Conservation (phyloP, 2,113 vertebrate genomes). For the Coracopsis vasa region DNA sequence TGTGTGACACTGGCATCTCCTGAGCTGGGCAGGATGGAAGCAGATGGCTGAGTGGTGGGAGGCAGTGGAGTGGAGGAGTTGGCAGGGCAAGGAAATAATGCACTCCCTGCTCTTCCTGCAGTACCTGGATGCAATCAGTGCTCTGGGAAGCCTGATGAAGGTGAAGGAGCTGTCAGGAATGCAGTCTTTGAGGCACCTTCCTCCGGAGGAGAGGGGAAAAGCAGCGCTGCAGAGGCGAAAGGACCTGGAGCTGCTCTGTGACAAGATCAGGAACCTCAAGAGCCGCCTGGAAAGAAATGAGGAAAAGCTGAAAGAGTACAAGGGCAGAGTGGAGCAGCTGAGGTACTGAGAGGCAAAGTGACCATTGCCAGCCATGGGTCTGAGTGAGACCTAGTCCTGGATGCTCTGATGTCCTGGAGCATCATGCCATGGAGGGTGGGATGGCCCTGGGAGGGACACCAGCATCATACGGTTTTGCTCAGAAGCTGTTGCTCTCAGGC, state of each 20-base stretch:
- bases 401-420: not conserved
- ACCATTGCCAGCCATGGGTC: fast-evolving
- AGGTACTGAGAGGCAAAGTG: constrained; percentile 57
- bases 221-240: constrained; percentile 50
- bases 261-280: constrained; percentile 70
- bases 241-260: constrained; percentile 71
- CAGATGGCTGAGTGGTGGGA: not conserved
- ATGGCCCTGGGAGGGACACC: not conserved
- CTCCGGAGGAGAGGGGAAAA: constrained; percentile 62
- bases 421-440: not conserved
- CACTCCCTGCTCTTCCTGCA: not conserved
- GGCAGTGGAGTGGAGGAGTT: not conserved
- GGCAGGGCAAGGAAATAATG: not conserved
- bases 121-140: constrained; percentile 75
- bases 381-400: not conserved
- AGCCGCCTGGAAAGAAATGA: constrained; percentile 71
- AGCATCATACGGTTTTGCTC: fast-evolving
- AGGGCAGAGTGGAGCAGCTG: constrained; percentile 64
- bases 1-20: not conserved
- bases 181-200: constrained; percentile 70
- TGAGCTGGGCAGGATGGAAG: not conserved
- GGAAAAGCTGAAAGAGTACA: constrained; percentile 56
- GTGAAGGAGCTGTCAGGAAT: constrained; percentile 76
- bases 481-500: not conserved
- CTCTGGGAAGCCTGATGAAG: constrained; percentile 73